These are phyloP conservation scores for Carassius gibelio DNA, from an alignment of 2,113 vertebrate species.

Conservation along the genomic window DNA sequence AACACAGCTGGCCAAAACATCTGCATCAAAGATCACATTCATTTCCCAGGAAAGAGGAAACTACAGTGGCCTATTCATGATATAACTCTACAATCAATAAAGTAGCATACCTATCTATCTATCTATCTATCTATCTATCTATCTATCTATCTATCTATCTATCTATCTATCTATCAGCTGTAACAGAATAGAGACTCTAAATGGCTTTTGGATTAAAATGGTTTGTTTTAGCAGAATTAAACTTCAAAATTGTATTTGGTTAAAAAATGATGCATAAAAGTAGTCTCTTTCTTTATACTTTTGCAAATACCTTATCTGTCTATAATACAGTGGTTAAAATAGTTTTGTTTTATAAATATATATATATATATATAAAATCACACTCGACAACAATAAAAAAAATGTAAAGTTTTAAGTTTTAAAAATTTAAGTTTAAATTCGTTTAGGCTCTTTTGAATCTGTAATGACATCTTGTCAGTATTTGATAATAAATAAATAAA, in stretches of 20 bases:
- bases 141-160: background rate
- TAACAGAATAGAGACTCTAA: background rate
- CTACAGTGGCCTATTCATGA: background rate
- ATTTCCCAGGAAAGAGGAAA: constrained; percentile 4
- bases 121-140: background rate
- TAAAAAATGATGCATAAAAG: background rate
- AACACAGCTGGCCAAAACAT: constrained; percentile 54
- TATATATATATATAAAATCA: background rate
- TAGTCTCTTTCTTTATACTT: background rate
- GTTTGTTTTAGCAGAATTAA: background rate
- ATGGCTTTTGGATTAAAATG: background rate
- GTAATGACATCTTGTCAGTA: background rate
- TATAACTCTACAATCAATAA: background rate
- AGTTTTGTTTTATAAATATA: too few relatives aligned
- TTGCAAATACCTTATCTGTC: background rate
- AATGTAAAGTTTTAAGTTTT: too few relatives aligned
- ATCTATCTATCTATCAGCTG: background rate
- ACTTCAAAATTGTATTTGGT: background rate
- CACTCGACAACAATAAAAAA: background rate
- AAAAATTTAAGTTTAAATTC: too few relatives aligned
- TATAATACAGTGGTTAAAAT: background rate
- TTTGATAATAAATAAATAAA: background rate
- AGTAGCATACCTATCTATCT: background rate
- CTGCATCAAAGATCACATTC: constrained; percentile 42
- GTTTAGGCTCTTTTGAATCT: background rate